These are phyloP conservation scores for Serranus cabrilla DNA, from an alignment of 2,797 vertebrate genomes.

Conservation along the genomic window DNA sequence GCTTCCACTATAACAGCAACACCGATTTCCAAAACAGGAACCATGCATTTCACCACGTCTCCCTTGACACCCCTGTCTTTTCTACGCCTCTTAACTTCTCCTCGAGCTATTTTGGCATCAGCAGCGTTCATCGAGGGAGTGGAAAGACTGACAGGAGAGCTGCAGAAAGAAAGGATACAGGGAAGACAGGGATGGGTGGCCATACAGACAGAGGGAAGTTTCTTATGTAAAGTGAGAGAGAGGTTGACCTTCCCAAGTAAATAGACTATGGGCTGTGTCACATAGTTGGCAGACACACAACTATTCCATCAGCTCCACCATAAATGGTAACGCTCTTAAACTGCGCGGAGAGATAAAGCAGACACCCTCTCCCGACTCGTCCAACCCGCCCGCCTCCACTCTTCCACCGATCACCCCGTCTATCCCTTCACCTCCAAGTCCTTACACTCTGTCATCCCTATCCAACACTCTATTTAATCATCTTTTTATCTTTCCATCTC, in stretches of 20 bases:
- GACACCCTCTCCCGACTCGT: slow-evolving; percentile 59
- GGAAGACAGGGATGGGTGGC: slow-evolving; percentile 13
- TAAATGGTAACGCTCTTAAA: slow-evolving; percentile 83
- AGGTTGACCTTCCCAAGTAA: slow-evolving; percentile 70
- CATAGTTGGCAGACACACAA: slow-evolving; percentile 81
- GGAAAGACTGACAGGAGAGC: slow-evolving; percentile 21
- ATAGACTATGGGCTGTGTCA: slow-evolving; percentile 69
- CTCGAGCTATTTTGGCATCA: slow-evolving; percentile 31
- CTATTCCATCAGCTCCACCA: slow-evolving; percentile 84
- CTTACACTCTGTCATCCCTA: slow-evolving; percentile 47
- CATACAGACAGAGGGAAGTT: slow-evolving; percentile 31
- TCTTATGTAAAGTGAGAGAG: slow-evolving; percentile 60
- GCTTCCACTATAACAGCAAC: slow-evolving; percentile 26
- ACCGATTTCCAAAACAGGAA: slow-evolving; percentile 30
- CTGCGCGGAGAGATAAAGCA: slow-evolving; percentile 72
- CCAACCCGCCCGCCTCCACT: slow-evolving; percentile 47
- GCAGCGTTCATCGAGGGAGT: neutral
- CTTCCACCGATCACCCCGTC: slow-evolving; percentile 40
- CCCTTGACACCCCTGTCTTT: slow-evolving; percentile 12
- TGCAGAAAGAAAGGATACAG: slow-evolving; percentile 23
- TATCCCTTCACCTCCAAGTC: slow-evolving; percentile 46
- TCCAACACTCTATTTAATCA: slow-evolving; percentile 62
- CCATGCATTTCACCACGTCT: slow-evolving; percentile 25
- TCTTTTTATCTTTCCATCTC: slow-evolving; percentile 51
- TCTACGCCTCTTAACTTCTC: slow-evolving; percentile 2